phyloP scores from a whole-genome alignment of 1,140 invertebrate genomes.

The Trachelipus rathkii region DNA sequence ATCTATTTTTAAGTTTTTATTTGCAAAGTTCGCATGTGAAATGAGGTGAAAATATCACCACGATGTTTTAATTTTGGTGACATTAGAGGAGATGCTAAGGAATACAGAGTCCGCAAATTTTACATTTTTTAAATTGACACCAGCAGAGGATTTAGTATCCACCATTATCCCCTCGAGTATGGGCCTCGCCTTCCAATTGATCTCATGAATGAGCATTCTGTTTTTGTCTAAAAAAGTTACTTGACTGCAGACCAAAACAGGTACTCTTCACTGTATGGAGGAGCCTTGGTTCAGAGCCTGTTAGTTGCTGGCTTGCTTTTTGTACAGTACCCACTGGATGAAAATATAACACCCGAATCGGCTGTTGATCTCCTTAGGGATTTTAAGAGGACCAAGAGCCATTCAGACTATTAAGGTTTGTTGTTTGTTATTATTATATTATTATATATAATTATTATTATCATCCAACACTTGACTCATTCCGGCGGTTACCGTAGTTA shows the following conservation, averaged over 20 bases:
- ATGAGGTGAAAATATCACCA: conserved; percentile 27
- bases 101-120: conserved; percentile 37
- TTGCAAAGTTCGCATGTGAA: too few relatives aligned
- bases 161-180: conserved; percentile 32
- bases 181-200: conserved; percentile 34
- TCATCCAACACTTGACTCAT: too few relatives aligned
- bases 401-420: conserved; percentile 41
- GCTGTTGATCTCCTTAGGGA: conserved; percentile 33
- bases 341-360: conserved; percentile 32
- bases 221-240: neutral
- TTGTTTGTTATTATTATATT: neutral
- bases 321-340: conserved; percentile 41
- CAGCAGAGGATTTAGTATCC: conserved; percentile 25
- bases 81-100: conserved; percentile 33
- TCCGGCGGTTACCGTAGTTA: too few relatives aligned
- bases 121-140: conserved; percentile 29
- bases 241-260: neutral
- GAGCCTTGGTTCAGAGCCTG: conserved; percentile 36
- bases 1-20: too few relatives aligned
- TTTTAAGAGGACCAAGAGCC: conserved; percentile 31
- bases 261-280: conserved; percentile 32
- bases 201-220: conserved; percentile 32
- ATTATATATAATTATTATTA: too few relatives aligned
- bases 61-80: conserved; percentile 35
- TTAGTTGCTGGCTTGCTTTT: conserved; percentile 35